These are phyloP conservation scores for Spongia lamella DNA, from an alignment of 37 sponge, comb jelly and placozoan genomes.

Conservation along the genomic window DNA sequence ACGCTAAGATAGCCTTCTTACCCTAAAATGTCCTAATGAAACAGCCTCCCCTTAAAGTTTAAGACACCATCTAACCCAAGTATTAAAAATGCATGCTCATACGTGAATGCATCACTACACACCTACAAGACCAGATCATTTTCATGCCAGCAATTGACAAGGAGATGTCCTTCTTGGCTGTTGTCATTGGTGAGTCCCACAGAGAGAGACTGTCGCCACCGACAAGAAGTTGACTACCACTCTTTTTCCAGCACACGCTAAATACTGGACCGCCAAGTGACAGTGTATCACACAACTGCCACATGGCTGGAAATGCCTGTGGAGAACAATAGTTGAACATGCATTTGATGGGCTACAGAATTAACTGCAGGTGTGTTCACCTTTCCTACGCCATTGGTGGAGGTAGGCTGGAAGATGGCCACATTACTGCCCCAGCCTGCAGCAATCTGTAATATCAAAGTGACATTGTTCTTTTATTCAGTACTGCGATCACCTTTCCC, in stretches of 20 bases:
- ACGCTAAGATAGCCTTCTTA: too few species aligned
- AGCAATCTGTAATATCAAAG: constrained; percentile 42
- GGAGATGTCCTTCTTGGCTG: background rate
- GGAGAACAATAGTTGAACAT: background rate
- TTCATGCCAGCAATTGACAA: background rate
- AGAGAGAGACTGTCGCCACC: constrained; percentile 51
- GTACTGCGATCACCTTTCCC: constrained; percentile 42
- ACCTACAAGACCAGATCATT: too few species aligned
- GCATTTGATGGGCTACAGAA: background rate
- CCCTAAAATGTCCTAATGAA: too few species aligned
- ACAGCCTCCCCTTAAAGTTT: too few species aligned
- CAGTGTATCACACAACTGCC: constrained; percentile 34
- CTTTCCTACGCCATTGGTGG: background rate
- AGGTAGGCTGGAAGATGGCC: constrained; percentile 61
- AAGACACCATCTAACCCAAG: too few species aligned
- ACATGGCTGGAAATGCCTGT: constrained; percentile 12
- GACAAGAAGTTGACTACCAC: constrained; percentile 38
- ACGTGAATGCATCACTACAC: too few species aligned
- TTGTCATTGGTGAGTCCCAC: constrained; percentile 33
- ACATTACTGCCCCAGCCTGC: constrained; percentile 68
- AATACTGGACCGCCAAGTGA: constrained; percentile 13
- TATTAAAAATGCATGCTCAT: too few species aligned
- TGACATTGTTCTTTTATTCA: background rate
- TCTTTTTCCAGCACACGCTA: constrained; percentile 54
- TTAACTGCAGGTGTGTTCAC: constrained; percentile 3